Percentiles rank a stretch among this genome's conserved stretches.
phyloP scores from a whole-genome alignment of 1,140 invertebrate species.

The Archegozetes longisetosus region DNA sequence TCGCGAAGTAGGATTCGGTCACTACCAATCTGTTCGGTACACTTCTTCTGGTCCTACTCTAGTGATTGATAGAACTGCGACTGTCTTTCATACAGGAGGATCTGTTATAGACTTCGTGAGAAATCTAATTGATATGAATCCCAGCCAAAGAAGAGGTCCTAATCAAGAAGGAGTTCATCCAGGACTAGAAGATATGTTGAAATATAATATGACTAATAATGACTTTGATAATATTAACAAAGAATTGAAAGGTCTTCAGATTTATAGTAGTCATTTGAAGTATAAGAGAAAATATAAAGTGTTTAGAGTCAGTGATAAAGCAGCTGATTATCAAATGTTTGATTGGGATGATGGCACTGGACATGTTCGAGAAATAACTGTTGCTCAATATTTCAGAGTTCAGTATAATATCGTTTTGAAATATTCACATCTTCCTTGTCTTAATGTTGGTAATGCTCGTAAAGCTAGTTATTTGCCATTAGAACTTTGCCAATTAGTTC shows the following conservation, averaged over 20 bases:
- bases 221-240: conserved; percentile 4
- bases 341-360: background rate
- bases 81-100: background rate
- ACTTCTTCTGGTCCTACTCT: background rate
- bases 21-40: background rate
- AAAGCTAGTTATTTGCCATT: conserved; percentile 25
- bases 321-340: conserved; percentile 15
- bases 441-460: conserved; percentile 23
- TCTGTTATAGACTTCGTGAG: background rate
- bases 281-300: conserved; percentile 19
- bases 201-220: conserved; percentile 7
- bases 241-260: conserved; percentile 17
- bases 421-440: conserved; percentile 25
- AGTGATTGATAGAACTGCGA: background rate
- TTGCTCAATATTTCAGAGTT: conserved; percentile 25
- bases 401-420: conserved; percentile 22
- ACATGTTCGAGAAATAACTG: conserved; percentile 8
- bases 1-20: background rate
- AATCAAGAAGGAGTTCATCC: no score
- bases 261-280: conserved; percentile 17
- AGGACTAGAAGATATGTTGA: background rate
- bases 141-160: no score
- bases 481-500: conserved; percentile 25
- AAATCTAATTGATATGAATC: conserved; percentile 28
- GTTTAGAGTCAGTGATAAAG: conserved; percentile 6